phyloP scores from a whole-genome alignment of 2,888 invertebrate species.

The Leptopterna dolabrata region DNA sequence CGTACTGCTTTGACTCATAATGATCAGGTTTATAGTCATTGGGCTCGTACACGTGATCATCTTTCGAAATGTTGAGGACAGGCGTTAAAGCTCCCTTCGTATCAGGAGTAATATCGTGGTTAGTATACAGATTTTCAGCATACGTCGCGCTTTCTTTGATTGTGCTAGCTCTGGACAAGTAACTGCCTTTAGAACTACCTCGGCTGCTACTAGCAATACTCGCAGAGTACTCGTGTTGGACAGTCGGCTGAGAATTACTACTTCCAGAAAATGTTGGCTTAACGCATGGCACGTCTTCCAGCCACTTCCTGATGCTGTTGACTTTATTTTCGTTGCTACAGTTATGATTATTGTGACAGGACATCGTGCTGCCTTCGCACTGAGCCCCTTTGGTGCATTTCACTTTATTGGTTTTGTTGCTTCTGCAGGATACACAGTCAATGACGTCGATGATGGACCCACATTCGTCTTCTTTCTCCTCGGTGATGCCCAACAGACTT shows the following conservation, averaged over 20 bases:
- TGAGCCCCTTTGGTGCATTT: constrained; percentile 20
- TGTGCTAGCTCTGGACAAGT: constrained; percentile 20
- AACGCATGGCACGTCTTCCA: constrained; percentile 75
- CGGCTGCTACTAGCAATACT: constrained; percentile 31
- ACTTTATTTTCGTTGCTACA: constrained; percentile 76
- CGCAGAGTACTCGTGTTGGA: constrained; percentile 24
- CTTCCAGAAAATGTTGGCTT: constrained; percentile 20
- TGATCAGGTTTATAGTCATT: neutral
- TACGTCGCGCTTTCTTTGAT: constrained; percentile 35
- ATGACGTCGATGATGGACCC: neutral
- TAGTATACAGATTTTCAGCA: constrained; percentile 16
- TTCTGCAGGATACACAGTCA: constrained; percentile 30
- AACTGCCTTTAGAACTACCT: constrained; percentile 31
- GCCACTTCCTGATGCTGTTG: constrained; percentile 79
- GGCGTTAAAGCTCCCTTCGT: neutral
- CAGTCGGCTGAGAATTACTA: neutral
- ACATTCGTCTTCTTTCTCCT: constrained; percentile 73
- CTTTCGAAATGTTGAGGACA: neutral
- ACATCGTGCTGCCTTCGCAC: constrained; percentile 14
- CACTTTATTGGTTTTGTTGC: constrained; percentile 26
- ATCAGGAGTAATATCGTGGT: neutral
- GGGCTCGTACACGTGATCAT: neutral
- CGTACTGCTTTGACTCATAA: constrained; percentile 10
- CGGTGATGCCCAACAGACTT: constrained; percentile 82
- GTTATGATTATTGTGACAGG: constrained; percentile 53